Evolutionary conservation across 2,797 vertebrate genomes (phyloP).

Genomic region (Pseudomugil gertrudae): DNA sequence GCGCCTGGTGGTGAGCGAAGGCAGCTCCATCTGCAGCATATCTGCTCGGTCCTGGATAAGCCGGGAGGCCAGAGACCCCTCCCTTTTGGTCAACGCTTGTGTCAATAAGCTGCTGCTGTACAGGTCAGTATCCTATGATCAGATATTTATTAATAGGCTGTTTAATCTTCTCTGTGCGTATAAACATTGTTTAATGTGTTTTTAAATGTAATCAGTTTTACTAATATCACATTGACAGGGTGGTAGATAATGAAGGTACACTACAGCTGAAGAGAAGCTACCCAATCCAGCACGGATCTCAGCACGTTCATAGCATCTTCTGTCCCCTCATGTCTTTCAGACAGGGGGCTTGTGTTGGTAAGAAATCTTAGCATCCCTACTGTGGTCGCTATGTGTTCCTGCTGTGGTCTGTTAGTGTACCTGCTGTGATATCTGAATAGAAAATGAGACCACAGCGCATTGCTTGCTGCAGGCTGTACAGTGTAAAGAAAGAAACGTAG

Average conservation of each 20-base stretch:
- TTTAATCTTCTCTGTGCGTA: conserved; percentile 17
- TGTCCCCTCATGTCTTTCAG: conserved; percentile 98
- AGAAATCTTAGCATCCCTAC: conserved; percentile 43
- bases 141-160: conserved; percentile 12
- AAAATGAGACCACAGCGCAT: conserved; percentile 40
- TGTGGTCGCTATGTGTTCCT: conserved; percentile 16
- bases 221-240: conserved; percentile 72
- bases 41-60: conserved; percentile 96
- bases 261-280: conserved; percentile 93
- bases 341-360: conserved; percentile 95
- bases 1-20: conserved; percentile 90
- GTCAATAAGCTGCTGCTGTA: conserved; percentile 93
- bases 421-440: conserved; percentile 38
- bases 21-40: conserved; percentile 91
- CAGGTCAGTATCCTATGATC: conserved; percentile 76
- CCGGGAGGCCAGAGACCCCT: conserved; percentile 92
- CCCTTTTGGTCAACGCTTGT: conserved; percentile 91
- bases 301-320: conserved; percentile 93
- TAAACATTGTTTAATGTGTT: not conserved
- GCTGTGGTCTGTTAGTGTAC: conserved; percentile 22
- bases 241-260: conserved; percentile 92
- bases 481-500: conserved; percentile 6
- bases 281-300: conserved; percentile 89
- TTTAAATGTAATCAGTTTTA: conserved; percentile 2
- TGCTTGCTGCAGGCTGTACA: conserved; percentile 22